Evolutionary conservation across 1,140 invertebrate genomes (phyloP).

Genomic region (Zaprionus ghesquierei): DNA sequence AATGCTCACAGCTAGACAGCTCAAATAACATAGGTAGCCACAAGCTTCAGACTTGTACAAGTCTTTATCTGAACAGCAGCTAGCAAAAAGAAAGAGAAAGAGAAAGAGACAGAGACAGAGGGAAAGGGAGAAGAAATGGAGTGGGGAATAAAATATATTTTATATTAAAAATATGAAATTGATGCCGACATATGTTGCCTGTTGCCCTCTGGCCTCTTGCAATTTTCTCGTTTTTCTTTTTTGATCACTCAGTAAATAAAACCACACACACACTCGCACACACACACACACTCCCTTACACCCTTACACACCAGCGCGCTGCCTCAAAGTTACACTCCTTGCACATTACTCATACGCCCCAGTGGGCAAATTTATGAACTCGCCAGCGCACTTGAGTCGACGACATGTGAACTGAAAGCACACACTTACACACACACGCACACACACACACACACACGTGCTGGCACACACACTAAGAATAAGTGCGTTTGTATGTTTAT

Average conservation of each 20-base stretch:
- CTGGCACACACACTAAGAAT: conserved; percentile 21
- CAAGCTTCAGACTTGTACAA: background rate
- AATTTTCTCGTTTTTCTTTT: conserved; percentile 47
- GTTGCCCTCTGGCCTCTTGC: conserved; percentile 55
- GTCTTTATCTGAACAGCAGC: background rate
- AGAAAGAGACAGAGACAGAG: background rate
- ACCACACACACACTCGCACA: conserved; percentile 21
- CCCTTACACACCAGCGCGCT: background rate
- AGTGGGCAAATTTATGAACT: conserved; percentile 80
- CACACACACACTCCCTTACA: conserved; percentile 10
- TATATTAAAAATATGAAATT: conserved; percentile 52
- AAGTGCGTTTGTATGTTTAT: conserved; percentile 77
- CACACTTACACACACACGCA: conserved; percentile 1
- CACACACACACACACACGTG: conserved; percentile 18
- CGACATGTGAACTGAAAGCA: conserved; percentile 53
- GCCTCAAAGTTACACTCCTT: conserved; percentile 54
- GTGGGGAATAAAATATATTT: background rate
- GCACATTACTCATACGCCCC: conserved; percentile 79
- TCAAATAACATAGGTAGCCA: background rate
- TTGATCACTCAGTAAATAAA: conserved; percentile 33
- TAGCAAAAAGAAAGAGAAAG: background rate
- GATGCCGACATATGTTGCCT: conserved; percentile 69
- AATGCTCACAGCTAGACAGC: background rate
- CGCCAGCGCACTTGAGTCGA: conserved; percentile 69
- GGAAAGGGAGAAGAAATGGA: background rate